These are phyloP conservation scores for Latrodectus hesperus DNA, from an alignment of 2,888 invertebrate genomes.

Conservation along the genomic window DNA sequence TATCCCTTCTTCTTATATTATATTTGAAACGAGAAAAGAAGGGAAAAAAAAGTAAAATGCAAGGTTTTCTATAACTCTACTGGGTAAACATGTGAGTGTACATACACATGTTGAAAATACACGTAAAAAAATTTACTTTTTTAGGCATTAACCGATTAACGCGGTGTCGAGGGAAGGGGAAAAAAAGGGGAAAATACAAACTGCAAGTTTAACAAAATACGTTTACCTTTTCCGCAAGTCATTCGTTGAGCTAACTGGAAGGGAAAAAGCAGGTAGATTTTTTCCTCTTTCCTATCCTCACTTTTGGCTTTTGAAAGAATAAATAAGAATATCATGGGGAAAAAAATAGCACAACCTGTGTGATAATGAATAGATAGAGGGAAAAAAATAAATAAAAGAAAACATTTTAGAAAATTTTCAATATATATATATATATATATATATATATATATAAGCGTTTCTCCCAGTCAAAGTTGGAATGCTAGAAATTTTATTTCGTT, in stretches of 20 bases:
- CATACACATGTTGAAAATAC: constrained; percentile 42
- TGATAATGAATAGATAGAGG: neutral
- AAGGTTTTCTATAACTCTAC: constrained; percentile 26
- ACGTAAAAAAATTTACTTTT: constrained; percentile 15
- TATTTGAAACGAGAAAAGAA: neutral
- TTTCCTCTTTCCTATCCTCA: neutral
- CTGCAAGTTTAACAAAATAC: neutral
- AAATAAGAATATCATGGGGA: neutral
- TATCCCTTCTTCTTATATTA: neutral
- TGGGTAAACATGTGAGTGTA: constrained; percentile 63
- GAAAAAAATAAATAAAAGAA: neutral
- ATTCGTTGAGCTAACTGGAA: neutral
- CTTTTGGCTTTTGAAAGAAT: constrained; percentile 3
- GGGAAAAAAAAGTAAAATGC: constrained; percentile 19
- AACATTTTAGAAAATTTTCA: neutral
- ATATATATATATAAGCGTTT: neutral
- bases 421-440: neutral
- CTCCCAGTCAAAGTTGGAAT: neutral
- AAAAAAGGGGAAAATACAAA: constrained; percentile 9
- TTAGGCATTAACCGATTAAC: constrained; percentile 1
- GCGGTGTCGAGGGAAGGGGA: neutral
- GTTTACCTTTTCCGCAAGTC: neutral
- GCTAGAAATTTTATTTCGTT: neutral
- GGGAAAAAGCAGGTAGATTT: neutral
- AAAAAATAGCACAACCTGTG: neutral